Percentiles rank a stretch among this genome's conserved stretches.
Conservation (phyloP, 2,888 invertebrate species). For the Agrotis segetum region DNA sequence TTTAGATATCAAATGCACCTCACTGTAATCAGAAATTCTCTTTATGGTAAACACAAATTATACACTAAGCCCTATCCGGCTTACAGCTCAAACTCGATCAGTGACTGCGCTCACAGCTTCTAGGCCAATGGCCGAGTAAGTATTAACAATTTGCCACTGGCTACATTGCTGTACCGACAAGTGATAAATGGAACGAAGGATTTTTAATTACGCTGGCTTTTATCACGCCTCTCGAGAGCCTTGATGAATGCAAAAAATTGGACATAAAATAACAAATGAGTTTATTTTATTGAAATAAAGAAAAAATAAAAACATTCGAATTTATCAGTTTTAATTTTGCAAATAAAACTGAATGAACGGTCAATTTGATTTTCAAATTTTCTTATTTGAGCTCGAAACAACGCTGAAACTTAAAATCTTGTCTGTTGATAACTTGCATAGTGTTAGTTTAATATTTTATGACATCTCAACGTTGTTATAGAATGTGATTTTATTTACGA, state of each 20-base stretch:
- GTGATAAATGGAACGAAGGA: conserved; percentile 39
- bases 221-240: conserved; percentile 1
- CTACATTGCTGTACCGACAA: conserved; percentile 9
- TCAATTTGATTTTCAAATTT: conserved; percentile 25
- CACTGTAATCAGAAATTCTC: conserved; percentile 24
- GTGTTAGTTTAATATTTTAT: conserved; percentile 14
- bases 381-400: conserved; percentile 28
- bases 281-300: conserved; percentile 5
- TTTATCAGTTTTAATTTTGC: conserved; percentile 10
- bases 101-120: conserved; percentile 1
- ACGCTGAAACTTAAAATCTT: conserved; percentile 24
- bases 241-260: conserved; percentile 33
- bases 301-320: not conserved
- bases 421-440: conserved; percentile 20
- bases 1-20: conserved; percentile 19
- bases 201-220: conserved; percentile 42
- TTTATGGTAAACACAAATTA: conserved; percentile 32
- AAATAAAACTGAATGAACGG: conserved; percentile 12
- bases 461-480: conserved; percentile 10
- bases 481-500: conserved; percentile 8
- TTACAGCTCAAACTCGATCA: conserved; percentile 31
- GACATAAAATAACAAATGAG: conserved; percentile 18
- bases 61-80: conserved; percentile 25
- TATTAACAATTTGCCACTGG: conserved; percentile 33
- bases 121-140: not conserved